Conservation (phyloP, 2,888 invertebrate species). For the Xestia c-nigrum region DNA sequence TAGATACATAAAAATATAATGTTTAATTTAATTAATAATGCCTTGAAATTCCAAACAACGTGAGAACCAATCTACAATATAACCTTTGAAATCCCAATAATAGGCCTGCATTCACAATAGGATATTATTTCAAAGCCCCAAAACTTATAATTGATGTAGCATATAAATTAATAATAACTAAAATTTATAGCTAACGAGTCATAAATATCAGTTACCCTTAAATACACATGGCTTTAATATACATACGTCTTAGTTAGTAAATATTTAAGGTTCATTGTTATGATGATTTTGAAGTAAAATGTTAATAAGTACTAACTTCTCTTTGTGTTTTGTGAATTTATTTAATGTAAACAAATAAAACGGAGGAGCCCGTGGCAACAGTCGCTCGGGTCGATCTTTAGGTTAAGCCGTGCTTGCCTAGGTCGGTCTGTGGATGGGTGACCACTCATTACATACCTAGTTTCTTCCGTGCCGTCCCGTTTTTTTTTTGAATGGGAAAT, state of each 20-base stretch:
- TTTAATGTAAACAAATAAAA: neutral
- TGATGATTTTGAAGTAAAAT: conserved; percentile 14
- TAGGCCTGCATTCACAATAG: conserved; percentile 3
- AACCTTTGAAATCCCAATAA: conserved; percentile 21
- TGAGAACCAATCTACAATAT: neutral
- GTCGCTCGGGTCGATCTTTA: too few species aligned
- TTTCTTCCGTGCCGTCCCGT: too few species aligned
- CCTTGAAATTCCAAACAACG: neutral
- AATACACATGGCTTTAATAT: conserved; percentile 28
- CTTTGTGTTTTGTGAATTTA: conserved; percentile 7
- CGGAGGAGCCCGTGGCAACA: too few species aligned
- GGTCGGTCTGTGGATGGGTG: too few species aligned
- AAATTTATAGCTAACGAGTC: conserved; percentile 34
- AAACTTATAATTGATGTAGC: conserved; percentile 40
- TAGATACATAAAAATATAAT: neutral
- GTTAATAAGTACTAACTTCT: neutral
- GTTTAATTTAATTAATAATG: neutral
- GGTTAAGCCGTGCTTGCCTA: too few species aligned
- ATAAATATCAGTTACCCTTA: conserved; percentile 47
- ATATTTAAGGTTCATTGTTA: conserved; percentile 21
- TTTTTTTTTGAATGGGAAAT: too few species aligned
- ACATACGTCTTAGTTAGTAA: conserved; percentile 34
- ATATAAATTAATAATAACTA: conserved; percentile 41
- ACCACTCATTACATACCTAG: too few species aligned
- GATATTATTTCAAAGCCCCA: conserved; percentile 17